These are phyloP conservation scores for Bergia sp. DNA, from an alignment of 92 coral and sea anemone genomes.

Conservation along the genomic window DNA sequence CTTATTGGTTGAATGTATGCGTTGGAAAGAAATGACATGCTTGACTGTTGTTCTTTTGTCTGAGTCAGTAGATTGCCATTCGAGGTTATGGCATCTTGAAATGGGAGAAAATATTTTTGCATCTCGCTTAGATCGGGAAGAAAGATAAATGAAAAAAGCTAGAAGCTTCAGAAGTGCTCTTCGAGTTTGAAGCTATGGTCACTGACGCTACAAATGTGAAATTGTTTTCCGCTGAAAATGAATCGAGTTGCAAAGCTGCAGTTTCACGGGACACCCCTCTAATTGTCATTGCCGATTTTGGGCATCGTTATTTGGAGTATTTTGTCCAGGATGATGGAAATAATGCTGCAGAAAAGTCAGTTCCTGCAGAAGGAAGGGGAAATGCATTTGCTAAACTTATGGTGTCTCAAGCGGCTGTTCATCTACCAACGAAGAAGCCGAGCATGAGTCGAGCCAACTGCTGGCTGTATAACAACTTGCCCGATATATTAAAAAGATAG, in stretches of 20 bases:
- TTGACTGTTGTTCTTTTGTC: not conserved
- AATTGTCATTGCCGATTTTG: not conserved
- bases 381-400: not conserved
- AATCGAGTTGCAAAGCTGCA: not conserved
- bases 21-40: too few relatives aligned
- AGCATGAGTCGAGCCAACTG: conserved; percentile 11
- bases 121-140: not conserved
- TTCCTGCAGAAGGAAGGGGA: not conserved
- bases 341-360: not conserved
- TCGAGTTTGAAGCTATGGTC: not conserved
- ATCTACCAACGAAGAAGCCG: not conserved
- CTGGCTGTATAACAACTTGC: conserved; percentile 8
- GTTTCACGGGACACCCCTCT: conserved; percentile 8
- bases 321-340: conserved; percentile 10
- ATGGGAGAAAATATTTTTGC: too few relatives aligned
- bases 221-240: conserved; percentile 1
- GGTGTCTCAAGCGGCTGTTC: not conserved
- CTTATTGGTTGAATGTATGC: too few relatives aligned
- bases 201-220: conserved; percentile 6
- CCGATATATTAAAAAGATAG: not conserved
- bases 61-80: not conserved
- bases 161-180: not conserved
- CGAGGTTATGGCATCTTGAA: too few relatives aligned
- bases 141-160: not conserved
- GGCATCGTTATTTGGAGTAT: not conserved